These are phyloP conservation scores for Boloria euphrosyne DNA, from an alignment of 2,888 invertebrate species.

Conservation along the genomic window DNA sequence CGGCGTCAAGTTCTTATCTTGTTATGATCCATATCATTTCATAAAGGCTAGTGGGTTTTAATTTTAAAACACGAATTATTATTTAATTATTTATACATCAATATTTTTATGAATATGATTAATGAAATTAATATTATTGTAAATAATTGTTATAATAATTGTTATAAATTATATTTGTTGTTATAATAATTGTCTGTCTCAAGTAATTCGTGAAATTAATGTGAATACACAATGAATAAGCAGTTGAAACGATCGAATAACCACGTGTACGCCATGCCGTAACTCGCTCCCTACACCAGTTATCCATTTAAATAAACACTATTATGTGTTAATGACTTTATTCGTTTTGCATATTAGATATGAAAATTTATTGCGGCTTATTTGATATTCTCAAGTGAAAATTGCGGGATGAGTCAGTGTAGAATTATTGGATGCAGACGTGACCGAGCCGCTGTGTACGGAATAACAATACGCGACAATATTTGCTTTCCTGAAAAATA, in stretches of 20 bases:
- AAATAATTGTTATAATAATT: not conserved
- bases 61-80: slow-evolving; percentile 21
- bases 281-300: slow-evolving; percentile 4
- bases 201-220: not conserved
- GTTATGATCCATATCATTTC: slow-evolving; percentile 32
- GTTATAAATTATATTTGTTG: no score
- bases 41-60: slow-evolving; percentile 17
- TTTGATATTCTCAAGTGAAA: slow-evolving; percentile 72
- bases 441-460: slow-evolving; percentile 62
- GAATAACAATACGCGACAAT: slow-evolving; percentile 65
- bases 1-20: slow-evolving; percentile 34
- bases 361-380: slow-evolving; percentile 51
- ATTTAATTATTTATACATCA: slow-evolving; percentile 6
- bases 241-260: slow-evolving; percentile 4
- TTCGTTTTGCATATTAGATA: slow-evolving; percentile 25
- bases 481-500: slow-evolving; percentile 44
- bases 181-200: no score
- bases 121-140: not conserved
- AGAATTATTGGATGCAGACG: slow-evolving; percentile 75
- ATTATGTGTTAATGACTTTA: slow-evolving; percentile 19
- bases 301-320: slow-evolving; percentile 14
- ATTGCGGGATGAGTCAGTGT: slow-evolving; percentile 69
- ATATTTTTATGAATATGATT: slow-evolving; percentile 5
- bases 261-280: slow-evolving; percentile 22
- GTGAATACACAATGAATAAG: not conserved